Conservation (phyloP, 1,140 invertebrate species). For the Steinernema khuongi region DNA sequence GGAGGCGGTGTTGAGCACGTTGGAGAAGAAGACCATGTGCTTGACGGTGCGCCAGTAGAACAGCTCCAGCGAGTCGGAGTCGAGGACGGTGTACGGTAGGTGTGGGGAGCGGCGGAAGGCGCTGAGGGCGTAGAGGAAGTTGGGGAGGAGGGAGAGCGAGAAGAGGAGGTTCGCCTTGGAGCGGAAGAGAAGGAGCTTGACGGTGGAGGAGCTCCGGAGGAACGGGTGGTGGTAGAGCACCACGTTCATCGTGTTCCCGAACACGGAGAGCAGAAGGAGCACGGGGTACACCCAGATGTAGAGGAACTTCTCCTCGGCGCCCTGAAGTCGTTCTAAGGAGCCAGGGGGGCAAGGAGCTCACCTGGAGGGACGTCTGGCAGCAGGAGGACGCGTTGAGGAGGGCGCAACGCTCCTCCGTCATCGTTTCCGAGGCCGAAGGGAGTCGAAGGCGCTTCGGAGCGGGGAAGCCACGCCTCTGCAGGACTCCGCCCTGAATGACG, state of each 20-base stretch:
- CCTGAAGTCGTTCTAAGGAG: too few species aligned
- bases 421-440: not conserved
- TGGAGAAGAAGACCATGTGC: slow-evolving; percentile 10
- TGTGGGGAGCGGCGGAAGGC: not conserved
- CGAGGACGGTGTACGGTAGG: not conserved
- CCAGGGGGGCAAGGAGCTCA: not conserved
- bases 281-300: not conserved
- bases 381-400: not conserved
- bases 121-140: slow-evolving; percentile 7
- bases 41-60: slow-evolving; percentile 15
- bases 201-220: not conserved
- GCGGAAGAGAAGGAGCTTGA: not conserved
- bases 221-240: not conserved
- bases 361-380: not conserved
- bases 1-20: not conserved
- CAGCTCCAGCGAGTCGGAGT: not conserved
- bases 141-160: slow-evolving; percentile 2
- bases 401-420: not conserved
- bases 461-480: not conserved
- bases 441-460: not conserved
- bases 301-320: not conserved
- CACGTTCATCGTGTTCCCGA: slow-evolving; percentile 5
- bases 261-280: not conserved
- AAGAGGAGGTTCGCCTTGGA: slow-evolving; percentile 1
- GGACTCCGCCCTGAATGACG: too few species aligned